Percentiles rank a stretch among this genome's conserved stretches.
Conservation (phyloP, 2,797 vertebrate genomes). For the Melopsittacus undulatus region DNA sequence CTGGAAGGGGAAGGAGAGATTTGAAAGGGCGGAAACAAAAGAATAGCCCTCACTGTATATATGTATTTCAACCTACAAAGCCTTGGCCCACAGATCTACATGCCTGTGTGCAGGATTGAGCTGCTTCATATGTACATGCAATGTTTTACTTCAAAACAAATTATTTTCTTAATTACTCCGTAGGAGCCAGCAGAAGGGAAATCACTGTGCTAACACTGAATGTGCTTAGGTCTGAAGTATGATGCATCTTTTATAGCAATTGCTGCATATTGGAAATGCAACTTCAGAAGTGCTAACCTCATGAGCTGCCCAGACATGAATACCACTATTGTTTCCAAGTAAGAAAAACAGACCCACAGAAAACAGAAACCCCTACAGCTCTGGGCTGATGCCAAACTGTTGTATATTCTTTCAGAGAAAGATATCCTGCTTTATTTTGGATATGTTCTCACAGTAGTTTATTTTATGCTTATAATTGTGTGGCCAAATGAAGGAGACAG, state of each 20-base stretch:
- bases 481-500: neutral
- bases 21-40: neutral
- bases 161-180: neutral
- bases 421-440: conserved; percentile 30
- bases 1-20: neutral
- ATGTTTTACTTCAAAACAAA: neutral
- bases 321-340: conserved; percentile 18
- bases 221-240: neutral
- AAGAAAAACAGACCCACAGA: conserved; percentile 4
- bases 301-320: neutral
- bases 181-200: neutral
- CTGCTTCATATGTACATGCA: neutral
- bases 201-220: neutral
- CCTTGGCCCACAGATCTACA: neutral
- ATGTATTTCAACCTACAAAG: neutral
- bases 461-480: neutral
- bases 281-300: neutral
- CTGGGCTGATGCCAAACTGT: neutral
- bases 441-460: conserved; percentile 3
- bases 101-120: neutral
- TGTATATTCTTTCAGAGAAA: neutral
- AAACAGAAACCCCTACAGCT: neutral
- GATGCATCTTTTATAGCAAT: neutral
- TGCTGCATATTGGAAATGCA: neutral
- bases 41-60: neutral